These are phyloP conservation scores for Ochropleura leucogaster DNA, from an alignment of 2,888 invertebrate genomes.

Conservation along the genomic window DNA sequence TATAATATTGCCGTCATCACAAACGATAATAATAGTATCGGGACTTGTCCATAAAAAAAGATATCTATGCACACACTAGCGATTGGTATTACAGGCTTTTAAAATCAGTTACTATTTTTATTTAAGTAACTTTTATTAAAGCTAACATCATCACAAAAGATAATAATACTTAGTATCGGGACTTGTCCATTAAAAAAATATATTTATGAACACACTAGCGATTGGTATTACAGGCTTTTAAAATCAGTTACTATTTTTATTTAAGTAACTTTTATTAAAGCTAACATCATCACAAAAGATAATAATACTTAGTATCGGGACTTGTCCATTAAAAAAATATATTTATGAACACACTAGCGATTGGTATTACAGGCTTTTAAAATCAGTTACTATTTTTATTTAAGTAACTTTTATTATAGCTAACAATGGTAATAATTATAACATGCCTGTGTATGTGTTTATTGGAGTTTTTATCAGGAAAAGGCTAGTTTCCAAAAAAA, in stretches of 20 bases:
- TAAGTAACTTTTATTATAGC: no score
- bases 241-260: not conserved
- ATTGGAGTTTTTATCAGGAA: no score
- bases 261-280: no score
- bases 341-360: not conserved
- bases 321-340: not conserved
- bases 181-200: not conserved
- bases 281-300: not conserved
- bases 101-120: not conserved
- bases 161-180: not conserved
- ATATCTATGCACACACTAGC: not conserved
- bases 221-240: not conserved
- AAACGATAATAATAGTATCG: not conserved
- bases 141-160: not conserved
- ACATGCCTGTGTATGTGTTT: no score
- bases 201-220: not conserved
- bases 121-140: not conserved
- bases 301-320: not conserved
- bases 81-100: not conserved
- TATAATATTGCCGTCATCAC: not conserved
- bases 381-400: not conserved
- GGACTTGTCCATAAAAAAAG: slow-evolving; percentile 4
- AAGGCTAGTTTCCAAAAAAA: no score
- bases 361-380: not conserved
- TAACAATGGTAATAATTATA: no score